Percentiles rank a stretch among this genome's conserved stretches.
These are phyloP conservation scores for Paratrypauchen microcephalus DNA, from an alignment of 2,797 vertebrate genomes.

Conservation along the genomic window DNA sequence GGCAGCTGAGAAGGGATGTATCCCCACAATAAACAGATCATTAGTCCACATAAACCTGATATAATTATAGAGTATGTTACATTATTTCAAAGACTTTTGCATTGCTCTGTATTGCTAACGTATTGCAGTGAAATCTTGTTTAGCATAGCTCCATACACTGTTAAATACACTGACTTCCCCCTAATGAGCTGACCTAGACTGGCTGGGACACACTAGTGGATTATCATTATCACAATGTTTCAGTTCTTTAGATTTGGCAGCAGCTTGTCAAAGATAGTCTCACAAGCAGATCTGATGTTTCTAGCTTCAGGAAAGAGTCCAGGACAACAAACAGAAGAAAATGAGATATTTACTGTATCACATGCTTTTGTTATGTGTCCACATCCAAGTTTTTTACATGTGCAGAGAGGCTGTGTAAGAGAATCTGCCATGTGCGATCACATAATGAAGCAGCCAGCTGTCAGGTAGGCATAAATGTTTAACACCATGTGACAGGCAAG, in stretches of 20 bases:
- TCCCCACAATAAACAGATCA: conserved; percentile 19
- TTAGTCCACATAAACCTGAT: conserved; percentile 14
- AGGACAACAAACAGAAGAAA: conserved; percentile 19
- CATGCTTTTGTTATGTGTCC: conserved; percentile 18
- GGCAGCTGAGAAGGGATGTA: neutral
- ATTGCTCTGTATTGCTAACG: conserved; percentile 1
- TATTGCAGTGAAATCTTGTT: conserved; percentile 5
- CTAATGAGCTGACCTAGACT: conserved; percentile 23
- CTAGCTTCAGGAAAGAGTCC: conserved; percentile 24
- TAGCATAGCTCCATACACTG: neutral
- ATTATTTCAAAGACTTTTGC: conserved; percentile 20
- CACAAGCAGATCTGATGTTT: conserved; percentile 30
- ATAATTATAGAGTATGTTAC: conserved; percentile 9
- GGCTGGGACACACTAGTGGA: conserved; percentile 42
- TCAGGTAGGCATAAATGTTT: conserved; percentile 40
- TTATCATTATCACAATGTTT: conserved; percentile 39
- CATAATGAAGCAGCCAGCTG: conserved; percentile 46
- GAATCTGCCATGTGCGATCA: conserved; percentile 22
- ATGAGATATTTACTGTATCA: conserved; percentile 13
- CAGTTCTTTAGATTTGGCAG: conserved; percentile 20
- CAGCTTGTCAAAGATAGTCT: conserved; percentile 27
- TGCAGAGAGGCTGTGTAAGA: neutral
- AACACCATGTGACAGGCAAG: conserved; percentile 44
- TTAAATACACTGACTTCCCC: conserved; percentile 20
- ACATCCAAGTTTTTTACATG: conserved; percentile 10